Evolutionary conservation across 1,140 invertebrate species (phyloP).

Genomic region (Bombus polaris): DNA sequence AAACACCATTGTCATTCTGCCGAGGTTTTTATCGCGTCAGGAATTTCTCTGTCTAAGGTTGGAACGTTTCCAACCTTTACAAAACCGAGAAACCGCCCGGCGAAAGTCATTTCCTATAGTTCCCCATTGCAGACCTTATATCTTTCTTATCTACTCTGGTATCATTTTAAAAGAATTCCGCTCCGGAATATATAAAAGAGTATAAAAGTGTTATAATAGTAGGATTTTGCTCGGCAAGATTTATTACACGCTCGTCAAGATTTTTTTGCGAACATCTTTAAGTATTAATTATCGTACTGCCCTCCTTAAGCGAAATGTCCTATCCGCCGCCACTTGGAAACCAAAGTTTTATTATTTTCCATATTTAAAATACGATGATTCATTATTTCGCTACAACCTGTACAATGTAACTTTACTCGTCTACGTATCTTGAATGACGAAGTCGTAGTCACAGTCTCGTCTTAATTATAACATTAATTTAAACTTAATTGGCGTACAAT

Average conservation of each 20-base stretch:
- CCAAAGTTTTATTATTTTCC: no score
- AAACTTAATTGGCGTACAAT: no score
- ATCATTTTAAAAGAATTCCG: neutral
- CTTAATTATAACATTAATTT: no score
- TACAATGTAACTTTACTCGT: neutral
- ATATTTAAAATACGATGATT: no score
- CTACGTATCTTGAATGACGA: no score
- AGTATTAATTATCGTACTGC: no score
- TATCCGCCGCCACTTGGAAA: no score
- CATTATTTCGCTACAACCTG: no score
- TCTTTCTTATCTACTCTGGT: neutral
- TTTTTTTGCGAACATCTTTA: no score
- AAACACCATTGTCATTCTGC: constrained; percentile 32
- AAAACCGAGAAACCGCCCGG: neutral
- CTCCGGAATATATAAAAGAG: neutral
- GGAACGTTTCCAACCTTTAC: constrained; percentile 9
- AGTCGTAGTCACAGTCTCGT: no score
- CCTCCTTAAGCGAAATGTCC: no score
- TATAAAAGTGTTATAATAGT: neutral
- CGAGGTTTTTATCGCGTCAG: constrained; percentile 12
- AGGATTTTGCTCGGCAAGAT: neutral
- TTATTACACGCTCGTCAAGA: neutral
- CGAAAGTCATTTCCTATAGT: constrained; percentile 15
- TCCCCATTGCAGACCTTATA: no score
- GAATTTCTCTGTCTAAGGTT: constrained; percentile 10